Base-by-base conservation (phyloP, 1,140 invertebrate genomes). In the Pygmarrhopalites habei region DNA sequence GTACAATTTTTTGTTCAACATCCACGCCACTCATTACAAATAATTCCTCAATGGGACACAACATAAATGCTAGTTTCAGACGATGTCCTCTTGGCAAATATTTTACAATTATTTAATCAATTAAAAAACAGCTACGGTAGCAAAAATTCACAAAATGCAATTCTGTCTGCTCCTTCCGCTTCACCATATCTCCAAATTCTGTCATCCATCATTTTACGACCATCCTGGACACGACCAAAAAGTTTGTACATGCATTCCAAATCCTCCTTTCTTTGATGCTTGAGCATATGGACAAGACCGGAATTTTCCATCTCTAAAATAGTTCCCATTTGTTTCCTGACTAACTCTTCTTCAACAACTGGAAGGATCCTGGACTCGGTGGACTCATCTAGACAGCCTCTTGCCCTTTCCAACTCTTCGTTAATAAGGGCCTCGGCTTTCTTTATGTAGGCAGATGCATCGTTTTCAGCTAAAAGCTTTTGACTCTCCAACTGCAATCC, bases 271-370 rank as follows among this genome's bases (percentile, higher is more conserved):
- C 95, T 96, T 68, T 95, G 89, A 77, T 98, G 94, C 79, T 92
- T 90, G 66, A 99, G 80, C 96, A 99, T 99, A 75, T 97, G 91
- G 44, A 98, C 92, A 56, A 99, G 95, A 62, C 96, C 96, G 64
- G 92, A 95, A 77, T 99, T 98, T 79, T 98, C 95, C 95, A 99
- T 99, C 85, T 97, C 92, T 21, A 98, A 92, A 73, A 99, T 96
- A 17, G 95, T 97, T 75, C 95, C 93, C 94, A 99, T 98, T 77
- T 99, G 95, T 74, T 92, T 90, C 74, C 93, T 94, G 72, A 99
- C 98, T 57, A 99, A 81, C 77, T 98, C 95, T 74, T 96, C 88
- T 79, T 99, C 95, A 29, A 99, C 87, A 53, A 99, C 95, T 77
- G 91, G 85, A 12, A 99, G 92, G 72, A 99, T 95, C 60, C 89